Evolutionary conservation across 1,140 invertebrate species (phyloP).

Genomic region (Saccostrea echinata): DNA sequence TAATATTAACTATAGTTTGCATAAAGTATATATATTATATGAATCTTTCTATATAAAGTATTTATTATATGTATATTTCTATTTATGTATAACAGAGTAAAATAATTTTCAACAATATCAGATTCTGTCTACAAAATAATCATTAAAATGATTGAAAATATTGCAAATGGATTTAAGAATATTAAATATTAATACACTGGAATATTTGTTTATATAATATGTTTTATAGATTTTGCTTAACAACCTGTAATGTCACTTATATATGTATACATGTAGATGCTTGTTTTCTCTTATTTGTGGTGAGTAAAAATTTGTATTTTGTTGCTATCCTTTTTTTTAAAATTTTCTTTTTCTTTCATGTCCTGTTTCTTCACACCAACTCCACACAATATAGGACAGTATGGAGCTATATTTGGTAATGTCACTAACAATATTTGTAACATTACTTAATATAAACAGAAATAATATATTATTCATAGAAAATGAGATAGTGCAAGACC

Average conservation of each 20-base stretch:
- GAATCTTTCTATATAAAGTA: too few species aligned
- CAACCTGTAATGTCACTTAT: not conserved
- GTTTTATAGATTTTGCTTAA: not conserved
- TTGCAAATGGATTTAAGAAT: too few species aligned
- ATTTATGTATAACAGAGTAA: too few species aligned
- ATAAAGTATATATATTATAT: too few species aligned
- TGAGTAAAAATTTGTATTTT: constrained; percentile 5
- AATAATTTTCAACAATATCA: too few species aligned
- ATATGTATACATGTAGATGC: not conserved
- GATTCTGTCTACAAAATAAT: too few species aligned
- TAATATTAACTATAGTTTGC: too few species aligned
- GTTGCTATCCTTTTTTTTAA: constrained; percentile 14
- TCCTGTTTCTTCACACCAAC: constrained; percentile 22
- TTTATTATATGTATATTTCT: too few species aligned
- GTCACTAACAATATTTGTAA: not conserved
- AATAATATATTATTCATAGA: not conserved
- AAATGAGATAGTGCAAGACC: too few species aligned
- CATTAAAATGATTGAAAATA: too few species aligned
- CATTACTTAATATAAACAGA: not conserved
- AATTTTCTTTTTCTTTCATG: constrained; percentile 10
- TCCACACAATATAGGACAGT: constrained; percentile 31
- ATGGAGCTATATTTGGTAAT: constrained; percentile 34
- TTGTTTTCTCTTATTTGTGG: not conserved
- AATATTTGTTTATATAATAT: not conserved
- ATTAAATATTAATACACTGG: too few species aligned